Evolutionary conservation across 1,140 invertebrate species (phyloP).

Genomic region (Ips typographus): DNA sequence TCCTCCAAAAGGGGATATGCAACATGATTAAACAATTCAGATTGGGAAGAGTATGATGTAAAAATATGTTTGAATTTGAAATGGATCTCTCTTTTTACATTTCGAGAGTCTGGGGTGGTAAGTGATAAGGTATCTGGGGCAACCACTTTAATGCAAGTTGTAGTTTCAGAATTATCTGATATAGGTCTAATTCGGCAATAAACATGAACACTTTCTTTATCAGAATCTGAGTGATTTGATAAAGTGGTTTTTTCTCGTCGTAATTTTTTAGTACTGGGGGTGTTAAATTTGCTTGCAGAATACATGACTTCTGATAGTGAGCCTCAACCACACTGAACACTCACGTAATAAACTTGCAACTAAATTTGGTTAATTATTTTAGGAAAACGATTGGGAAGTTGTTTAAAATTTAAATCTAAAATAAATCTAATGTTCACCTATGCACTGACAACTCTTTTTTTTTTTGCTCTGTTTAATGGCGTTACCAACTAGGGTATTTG

Average conservation of each 20-base stretch:
- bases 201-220: conserved; percentile 76
- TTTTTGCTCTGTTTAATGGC: too few relatives aligned
- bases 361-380: too few relatives aligned
- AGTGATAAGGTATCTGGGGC: conserved; percentile 70
- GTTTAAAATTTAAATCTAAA: too few relatives aligned
- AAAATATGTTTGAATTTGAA: conserved; percentile 86
- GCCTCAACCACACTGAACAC: too few relatives aligned
- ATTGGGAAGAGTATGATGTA: conserved; percentile 72
- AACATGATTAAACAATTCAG: conserved; percentile 82
- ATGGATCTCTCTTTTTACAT: conserved; percentile 65
- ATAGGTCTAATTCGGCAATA: conserved; percentile 81
- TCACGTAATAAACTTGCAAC: too few relatives aligned
- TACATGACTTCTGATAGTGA: conserved; percentile 13
- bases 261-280: conserved; percentile 32
- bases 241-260: conserved; percentile 36
- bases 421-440: too few relatives aligned
- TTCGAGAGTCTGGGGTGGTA: conserved; percentile 63
- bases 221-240: conserved; percentile 37
- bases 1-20: conserved; percentile 84
- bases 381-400: too few relatives aligned
- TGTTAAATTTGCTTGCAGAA: conserved; percentile 30
- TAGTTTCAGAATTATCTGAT: conserved; percentile 61
- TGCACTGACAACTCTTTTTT: too few relatives aligned
- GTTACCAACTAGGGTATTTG: too few relatives aligned
- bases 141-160: conserved; percentile 71